Percentiles rank a stretch among this genome's conserved stretches.
phyloP scores from a whole-genome alignment of 2,797 vertebrate genomes.

The Takifugu rubripes region DNA sequence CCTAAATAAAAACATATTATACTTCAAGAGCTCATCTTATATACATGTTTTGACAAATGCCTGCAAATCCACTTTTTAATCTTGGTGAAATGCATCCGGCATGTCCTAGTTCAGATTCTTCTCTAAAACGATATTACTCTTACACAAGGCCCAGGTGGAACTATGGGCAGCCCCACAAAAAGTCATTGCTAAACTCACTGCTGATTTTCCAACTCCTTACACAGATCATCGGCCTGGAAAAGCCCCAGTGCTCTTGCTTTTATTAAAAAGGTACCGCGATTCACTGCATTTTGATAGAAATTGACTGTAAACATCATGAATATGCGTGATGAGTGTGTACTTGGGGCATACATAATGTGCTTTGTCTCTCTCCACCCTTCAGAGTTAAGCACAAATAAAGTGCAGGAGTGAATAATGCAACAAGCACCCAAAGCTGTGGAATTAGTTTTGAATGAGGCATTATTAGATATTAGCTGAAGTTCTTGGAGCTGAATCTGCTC shows the following conservation, averaged over 20 bases:
- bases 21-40: neutral
- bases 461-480: conserved; percentile 27
- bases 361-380: conserved; percentile 45
- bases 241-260: conserved; percentile 4
- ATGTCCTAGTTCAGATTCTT: neutral
- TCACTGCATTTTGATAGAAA: conserved; percentile 24
- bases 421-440: conserved; percentile 39
- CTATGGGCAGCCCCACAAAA: neutral
- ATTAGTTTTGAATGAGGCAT: conserved; percentile 31
- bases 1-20: conserved; percentile 4
- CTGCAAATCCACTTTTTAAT: conserved; percentile 14
- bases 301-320: conserved; percentile 36
- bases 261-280: conserved; percentile 11
- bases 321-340: conserved; percentile 35
- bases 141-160: conserved; percentile 19
- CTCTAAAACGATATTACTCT: conserved; percentile 1
- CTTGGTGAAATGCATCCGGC: too few relatives aligned
- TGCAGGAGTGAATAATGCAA: conserved; percentile 47
- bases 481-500: conserved; percentile 39
- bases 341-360: conserved; percentile 47
- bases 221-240: conserved; percentile 8
- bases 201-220: conserved; percentile 26
- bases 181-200: conserved; percentile 1
- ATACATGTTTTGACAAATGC: too few relatives aligned
- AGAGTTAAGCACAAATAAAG: conserved; percentile 43